phyloP scores from a whole-genome alignment of 2,113 vertebrate genomes.

The Pimephales promelas region DNA sequence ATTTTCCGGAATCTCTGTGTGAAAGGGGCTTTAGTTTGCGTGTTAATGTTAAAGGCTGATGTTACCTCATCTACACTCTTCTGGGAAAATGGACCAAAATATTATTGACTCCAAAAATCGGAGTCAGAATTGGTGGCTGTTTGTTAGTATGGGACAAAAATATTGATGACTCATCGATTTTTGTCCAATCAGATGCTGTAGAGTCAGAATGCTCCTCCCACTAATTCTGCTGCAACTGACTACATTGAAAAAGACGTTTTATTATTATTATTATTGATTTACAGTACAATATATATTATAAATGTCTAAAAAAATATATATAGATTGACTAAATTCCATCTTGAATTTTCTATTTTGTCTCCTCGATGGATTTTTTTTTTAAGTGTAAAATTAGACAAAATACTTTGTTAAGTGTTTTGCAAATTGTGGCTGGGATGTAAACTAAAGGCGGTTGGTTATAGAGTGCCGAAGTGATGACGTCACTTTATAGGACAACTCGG shows the following conservation, averaged over 20 bases:
- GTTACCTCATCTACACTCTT: not conserved
- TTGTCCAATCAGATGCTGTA: not conserved
- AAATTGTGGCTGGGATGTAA: too few species aligned
- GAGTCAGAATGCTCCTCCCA: too few species aligned
- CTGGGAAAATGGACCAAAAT: not conserved
- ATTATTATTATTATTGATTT: not conserved
- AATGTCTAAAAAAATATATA: not conserved
- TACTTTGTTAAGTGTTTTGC: slow-evolving; percentile 7
- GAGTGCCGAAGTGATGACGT: too few species aligned
- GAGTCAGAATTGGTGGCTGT: not conserved
- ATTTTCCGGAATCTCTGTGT: too few species aligned
- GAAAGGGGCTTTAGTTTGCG: too few species aligned
- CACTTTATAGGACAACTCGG: too few species aligned
- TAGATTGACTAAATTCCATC: not conserved
- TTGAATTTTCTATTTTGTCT: too few species aligned
- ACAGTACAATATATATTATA: not conserved
- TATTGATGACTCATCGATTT: not conserved
- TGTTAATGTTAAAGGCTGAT: not conserved
- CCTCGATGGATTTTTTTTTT: not conserved
- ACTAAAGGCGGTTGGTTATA: too few species aligned
- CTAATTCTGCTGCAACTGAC: not conserved
- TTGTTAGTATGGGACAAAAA: not conserved
- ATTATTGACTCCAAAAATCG: not conserved
- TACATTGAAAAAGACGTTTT: not conserved
- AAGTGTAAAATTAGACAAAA: not conserved